These are phyloP conservation scores for Malthinus seriepunctatus DNA, from an alignment of 2,888 invertebrate genomes.

Conservation along the genomic window DNA sequence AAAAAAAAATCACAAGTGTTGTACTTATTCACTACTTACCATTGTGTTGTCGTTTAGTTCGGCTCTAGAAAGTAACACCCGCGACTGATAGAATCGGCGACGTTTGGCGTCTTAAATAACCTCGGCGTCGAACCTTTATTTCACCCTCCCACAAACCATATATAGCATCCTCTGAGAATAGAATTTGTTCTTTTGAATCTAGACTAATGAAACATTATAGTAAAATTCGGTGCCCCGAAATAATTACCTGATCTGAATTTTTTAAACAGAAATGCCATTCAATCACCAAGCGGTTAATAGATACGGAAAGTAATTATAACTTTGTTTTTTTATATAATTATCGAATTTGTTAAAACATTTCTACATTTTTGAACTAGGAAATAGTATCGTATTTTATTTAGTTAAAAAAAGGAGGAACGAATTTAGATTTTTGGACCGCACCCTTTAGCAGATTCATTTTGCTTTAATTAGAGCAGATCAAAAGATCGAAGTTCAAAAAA, in stretches of 20 bases:
- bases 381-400: too few species aligned
- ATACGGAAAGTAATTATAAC: too few species aligned
- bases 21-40: constrained; percentile 43
- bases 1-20: not conserved
- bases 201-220: constrained; percentile 37
- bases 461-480: too few species aligned
- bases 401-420: too few species aligned
- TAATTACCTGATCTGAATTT: constrained; percentile 24
- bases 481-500: too few species aligned
- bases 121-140: constrained; percentile 38
- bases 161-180: constrained; percentile 48
- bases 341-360: too few species aligned
- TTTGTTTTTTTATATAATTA: too few species aligned
- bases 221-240: constrained; percentile 23
- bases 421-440: too few species aligned
- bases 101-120: constrained; percentile 47
- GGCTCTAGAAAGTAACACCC: constrained; percentile 48
- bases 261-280: constrained; percentile 19
- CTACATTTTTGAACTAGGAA: too few species aligned
- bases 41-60: constrained; percentile 46
- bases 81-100: constrained; percentile 44
- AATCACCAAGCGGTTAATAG: too few species aligned
- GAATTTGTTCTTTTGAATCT: constrained; percentile 35
- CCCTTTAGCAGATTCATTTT: too few species aligned
- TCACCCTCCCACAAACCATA: constrained; percentile 44